Base-by-base conservation (phyloP, 2,888 invertebrate species). In the Brachyptera risi region DNA sequence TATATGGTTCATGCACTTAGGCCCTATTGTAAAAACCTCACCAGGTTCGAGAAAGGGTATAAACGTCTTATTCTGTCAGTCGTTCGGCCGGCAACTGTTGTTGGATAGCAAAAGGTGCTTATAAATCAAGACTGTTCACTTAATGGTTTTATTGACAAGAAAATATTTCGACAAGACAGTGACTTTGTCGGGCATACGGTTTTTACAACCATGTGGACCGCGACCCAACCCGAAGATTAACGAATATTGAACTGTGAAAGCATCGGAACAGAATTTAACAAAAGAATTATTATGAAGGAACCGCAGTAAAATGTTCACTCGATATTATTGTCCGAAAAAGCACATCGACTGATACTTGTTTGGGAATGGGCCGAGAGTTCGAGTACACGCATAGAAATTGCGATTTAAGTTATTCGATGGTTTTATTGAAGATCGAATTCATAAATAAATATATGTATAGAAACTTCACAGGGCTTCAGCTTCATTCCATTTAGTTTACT, bases 121-220 rank as follows among this genome's bases (percentile, higher is more conserved):
- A 44, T 44, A 44, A 44, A 44, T 44, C 44, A 44, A 11, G 11
- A 3, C 44, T 44, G 21, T 7, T 21, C 21, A 19, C 44, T 44
- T 44, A 44, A 44, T 44, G 44, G 44, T 21, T 44, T 44, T 44
- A 44, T 44, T 44, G 44, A 44, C 19, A 21, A 44, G 44, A 44
- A 44, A 44, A 44, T 44, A 44, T 44, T 44, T 44, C 44, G 44
- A 44, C 44, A 44, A 21, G 44, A 21, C 44, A 17, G 3, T 19
- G 44, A 44, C 44, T 44, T 44, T 44, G 44, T 44, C 44, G 44
- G 44, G n/a, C 19, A 19, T 4, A 4, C 11, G 44, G 5, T 31
- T 31, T 31, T 7, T 11, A 7, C 5, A 17, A 44, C 5, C 44
- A 17, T 44, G 44, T 13, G 40, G 5, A 17, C 17, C 21, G 11